Percentiles rank a stretch among this genome's conserved stretches.
These are phyloP conservation scores for Caiman crocodilus DNA, from an alignment of 2,797 vertebrate genomes.

Conservation along the genomic window DNA sequence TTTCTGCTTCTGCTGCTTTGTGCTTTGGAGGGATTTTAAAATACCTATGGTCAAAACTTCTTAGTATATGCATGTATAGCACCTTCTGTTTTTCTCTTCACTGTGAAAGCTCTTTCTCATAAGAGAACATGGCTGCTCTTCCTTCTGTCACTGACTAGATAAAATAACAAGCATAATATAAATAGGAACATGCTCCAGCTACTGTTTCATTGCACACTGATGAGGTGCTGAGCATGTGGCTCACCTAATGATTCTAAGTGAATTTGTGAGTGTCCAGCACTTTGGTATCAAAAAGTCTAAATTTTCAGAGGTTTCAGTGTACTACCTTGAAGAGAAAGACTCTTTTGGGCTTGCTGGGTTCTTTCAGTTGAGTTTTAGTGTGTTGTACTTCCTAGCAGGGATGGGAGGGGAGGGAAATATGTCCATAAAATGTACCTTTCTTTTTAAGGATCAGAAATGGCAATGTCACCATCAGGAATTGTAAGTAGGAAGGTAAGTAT, in stretches of 20 bases:
- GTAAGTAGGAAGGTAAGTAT: background rate
- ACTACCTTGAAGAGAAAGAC: background rate
- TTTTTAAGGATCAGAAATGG: background rate
- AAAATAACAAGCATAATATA: conserved; percentile 7
- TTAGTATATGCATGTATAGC: background rate
- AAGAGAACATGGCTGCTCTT: background rate
- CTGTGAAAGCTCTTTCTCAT: conserved; percentile 8
- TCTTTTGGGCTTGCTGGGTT: background rate
- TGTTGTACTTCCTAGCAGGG: background rate
- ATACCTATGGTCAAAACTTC: background rate
- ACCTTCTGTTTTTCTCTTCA: background rate
- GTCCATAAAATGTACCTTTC: background rate
- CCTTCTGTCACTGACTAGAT: background rate
- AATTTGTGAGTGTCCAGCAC: background rate
- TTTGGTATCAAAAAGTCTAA: background rate
- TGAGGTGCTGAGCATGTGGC: background rate
- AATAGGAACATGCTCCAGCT: conserved; percentile 39
- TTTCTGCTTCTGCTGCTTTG: background rate
- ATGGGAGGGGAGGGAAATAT: background rate
- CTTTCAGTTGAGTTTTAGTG: background rate
- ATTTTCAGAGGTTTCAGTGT: background rate
- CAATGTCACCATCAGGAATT: accelerated
- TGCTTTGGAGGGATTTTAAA: background rate
- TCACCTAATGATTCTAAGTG: background rate
- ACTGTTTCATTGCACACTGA: background rate